phyloP scores from a whole-genome alignment of 2,797 vertebrate genomes.

The Benthosema pterotum region DNA sequence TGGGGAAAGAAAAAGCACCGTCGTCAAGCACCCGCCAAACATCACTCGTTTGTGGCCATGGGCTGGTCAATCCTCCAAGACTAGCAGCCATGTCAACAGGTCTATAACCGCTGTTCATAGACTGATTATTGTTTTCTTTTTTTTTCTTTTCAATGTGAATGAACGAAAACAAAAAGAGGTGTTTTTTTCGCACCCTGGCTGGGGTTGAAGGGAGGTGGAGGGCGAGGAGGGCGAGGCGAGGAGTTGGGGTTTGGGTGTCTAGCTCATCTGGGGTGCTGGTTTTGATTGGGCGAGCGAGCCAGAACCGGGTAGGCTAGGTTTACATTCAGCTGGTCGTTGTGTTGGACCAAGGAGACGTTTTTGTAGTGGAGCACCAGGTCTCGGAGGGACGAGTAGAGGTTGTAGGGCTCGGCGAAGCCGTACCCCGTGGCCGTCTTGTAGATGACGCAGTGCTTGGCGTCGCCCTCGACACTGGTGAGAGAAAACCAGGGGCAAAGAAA shows the following conservation, averaged over 20 bases:
- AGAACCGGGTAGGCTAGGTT: conserved; percentile 90
- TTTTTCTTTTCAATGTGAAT: conserved; percentile 22
- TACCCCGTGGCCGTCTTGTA: conserved; percentile 90
- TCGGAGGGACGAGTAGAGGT: conserved; percentile 90
- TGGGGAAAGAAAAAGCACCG: conserved; percentile 27
- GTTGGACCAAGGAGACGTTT: conserved; percentile 92
- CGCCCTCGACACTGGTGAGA: conserved; percentile 85
- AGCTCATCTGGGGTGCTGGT: conserved; percentile 75
- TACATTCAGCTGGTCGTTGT: conserved; percentile 94
- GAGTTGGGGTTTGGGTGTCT: conserved; percentile 45
- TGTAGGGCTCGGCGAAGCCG: conserved; percentile 93
- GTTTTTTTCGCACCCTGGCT: conserved; percentile 35
- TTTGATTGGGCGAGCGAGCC: conserved; percentile 72
- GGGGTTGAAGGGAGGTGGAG: conserved; percentile 3
- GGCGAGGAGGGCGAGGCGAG: conserved; percentile 10
- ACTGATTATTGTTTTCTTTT: neutral
- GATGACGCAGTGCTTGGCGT: conserved; percentile 94
- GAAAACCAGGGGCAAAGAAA: conserved; percentile 7
- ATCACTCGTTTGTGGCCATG: conserved; percentile 20
- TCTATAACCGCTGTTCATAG: conserved; percentile 40
- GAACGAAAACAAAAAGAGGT: conserved; percentile 21
- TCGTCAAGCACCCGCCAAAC: conserved; percentile 45
- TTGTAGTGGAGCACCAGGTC: conserved; percentile 95
- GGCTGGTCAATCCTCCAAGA: conserved; percentile 33
- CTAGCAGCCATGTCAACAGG: conserved; percentile 34